These are phyloP conservation scores for Myanophis thanlyinensis DNA, from an alignment of 2,113 vertebrate species.

Conservation along the genomic window DNA sequence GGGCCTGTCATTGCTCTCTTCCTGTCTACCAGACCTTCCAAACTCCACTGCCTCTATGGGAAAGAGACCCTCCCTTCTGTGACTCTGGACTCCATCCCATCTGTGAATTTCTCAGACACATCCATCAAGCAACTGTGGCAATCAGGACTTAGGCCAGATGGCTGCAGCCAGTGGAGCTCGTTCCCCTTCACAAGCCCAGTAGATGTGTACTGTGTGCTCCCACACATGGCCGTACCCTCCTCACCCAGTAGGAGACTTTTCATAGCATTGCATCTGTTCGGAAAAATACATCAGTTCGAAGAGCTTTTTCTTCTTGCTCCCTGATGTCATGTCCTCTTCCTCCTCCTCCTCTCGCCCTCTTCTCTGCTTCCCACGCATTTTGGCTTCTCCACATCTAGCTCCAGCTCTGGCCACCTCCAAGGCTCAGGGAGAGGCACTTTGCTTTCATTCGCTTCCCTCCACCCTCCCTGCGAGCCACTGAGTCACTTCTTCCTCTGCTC, in stretches of 20 bases:
- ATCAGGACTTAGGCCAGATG: not conserved
- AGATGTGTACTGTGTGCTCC: not conserved
- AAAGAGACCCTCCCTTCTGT: not conserved
- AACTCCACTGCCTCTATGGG: not conserved
- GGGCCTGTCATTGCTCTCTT: not conserved
- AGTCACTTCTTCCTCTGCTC: conserved; percentile 17
- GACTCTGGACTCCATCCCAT: not conserved
- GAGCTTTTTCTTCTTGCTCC: not conserved
- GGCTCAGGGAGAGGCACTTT: not conserved
- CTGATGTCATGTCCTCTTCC: not conserved
- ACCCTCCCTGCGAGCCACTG: not conserved
- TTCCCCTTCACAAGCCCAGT: too few relatives aligned
- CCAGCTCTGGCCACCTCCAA: not conserved
- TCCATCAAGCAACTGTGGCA: not conserved
- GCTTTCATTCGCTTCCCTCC: conserved; percentile 18
- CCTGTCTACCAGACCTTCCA: not conserved
- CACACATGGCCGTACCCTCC: not conserved
- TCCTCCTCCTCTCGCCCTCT: not conserved
- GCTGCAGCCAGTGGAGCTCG: not conserved
- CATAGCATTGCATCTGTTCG: rapidly evolving
- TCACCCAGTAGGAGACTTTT: not conserved
- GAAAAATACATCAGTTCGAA: not conserved
- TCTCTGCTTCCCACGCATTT: not conserved
- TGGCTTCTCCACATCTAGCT: conserved; percentile 1
- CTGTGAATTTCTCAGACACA: not conserved